A percentile compares a stretch with the other conserved stretches of the same genome.
Evolutionary conservation across 2,888 invertebrate species (phyloP).

Genomic region (Ametastegia equiseti): DNA sequence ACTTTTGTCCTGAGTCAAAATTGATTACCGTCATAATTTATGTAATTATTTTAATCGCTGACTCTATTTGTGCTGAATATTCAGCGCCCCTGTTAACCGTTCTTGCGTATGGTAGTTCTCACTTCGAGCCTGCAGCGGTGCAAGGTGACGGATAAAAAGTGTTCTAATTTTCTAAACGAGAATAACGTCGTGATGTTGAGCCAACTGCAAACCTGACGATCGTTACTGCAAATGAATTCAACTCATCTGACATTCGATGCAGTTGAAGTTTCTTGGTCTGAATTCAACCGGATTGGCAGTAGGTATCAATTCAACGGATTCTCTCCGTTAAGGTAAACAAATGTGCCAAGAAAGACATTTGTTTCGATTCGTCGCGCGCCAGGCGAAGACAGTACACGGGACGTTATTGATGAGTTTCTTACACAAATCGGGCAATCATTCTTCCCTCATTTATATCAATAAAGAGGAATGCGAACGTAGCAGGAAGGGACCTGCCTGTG

Average conservation of each 20-base stretch:
- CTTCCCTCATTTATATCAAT: slow-evolving; percentile 44
- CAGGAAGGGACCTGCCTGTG: slow-evolving; percentile 12
- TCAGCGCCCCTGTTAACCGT: not conserved
- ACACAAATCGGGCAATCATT: slow-evolving; percentile 42
- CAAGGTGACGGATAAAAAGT: not conserved
- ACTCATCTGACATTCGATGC: not conserved
- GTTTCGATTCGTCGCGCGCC: slow-evolving; percentile 38
- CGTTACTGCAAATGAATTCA: not conserved
- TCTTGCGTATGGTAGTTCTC: slow-evolving; percentile 6
- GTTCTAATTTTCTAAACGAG: slow-evolving; percentile 23
- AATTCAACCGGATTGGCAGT: slow-evolving; percentile 38
- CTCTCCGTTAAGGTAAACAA: slow-evolving; percentile 45
- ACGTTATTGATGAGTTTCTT: slow-evolving; percentile 43
- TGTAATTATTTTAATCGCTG: not conserved
- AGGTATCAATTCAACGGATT: slow-evolving; percentile 43
- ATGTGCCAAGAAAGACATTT: slow-evolving; percentile 40
- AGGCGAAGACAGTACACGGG: slow-evolving; percentile 15
- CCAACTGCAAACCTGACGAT: not conserved
- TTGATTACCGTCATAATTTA: not conserved
- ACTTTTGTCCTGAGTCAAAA: not conserved
- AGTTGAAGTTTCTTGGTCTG: slow-evolving; percentile 11
- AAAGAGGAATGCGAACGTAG: slow-evolving; percentile 28
- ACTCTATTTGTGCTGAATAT: not conserved
- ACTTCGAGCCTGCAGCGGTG: not conserved
- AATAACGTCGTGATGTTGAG: not conserved